A percentile compares a stretch with the other conserved stretches of the same genome.
Conservation (phyloP, 2,888 invertebrate genomes). For the Spodoptera littoralis region DNA sequence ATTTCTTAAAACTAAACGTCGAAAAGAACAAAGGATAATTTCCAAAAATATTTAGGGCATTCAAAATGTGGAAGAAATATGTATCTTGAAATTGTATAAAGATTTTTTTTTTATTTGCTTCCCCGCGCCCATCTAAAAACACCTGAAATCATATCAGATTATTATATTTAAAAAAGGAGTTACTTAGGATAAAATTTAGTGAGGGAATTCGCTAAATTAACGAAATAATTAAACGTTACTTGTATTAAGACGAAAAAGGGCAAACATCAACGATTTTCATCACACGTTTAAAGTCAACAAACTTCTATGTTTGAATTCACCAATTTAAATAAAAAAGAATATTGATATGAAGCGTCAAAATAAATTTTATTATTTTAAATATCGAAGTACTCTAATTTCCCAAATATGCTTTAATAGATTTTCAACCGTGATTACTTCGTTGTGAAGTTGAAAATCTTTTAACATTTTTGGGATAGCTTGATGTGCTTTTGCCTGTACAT, state of each 20-base stretch:
- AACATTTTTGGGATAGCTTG: too few relatives aligned
- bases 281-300: constrained; percentile 31
- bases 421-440: too few relatives aligned
- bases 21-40: constrained; percentile 6
- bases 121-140: constrained; percentile 75
- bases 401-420: too few relatives aligned
- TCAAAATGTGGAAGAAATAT: constrained; percentile 19
- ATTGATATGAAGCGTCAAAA: too few relatives aligned
- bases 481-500: too few relatives aligned
- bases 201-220: constrained; percentile 69
- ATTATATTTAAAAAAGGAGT: constrained; percentile 66
- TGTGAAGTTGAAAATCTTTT: too few relatives aligned
- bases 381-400: too few relatives aligned
- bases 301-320: constrained; percentile 40
- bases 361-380: too few relatives aligned
- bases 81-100: constrained; percentile 48
- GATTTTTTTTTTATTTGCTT: constrained; percentile 58
- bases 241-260: constrained; percentile 47
- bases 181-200: constrained; percentile 78
- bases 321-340: neutral
- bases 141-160: constrained; percentile 84
- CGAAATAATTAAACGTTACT: constrained; percentile 67
- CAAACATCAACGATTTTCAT: constrained; percentile 1
- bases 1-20: constrained; percentile 8
- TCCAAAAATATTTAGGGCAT: neutral